Conservation (phyloP, 2,797 vertebrate genomes). For the Microtus agrestis region DNA sequence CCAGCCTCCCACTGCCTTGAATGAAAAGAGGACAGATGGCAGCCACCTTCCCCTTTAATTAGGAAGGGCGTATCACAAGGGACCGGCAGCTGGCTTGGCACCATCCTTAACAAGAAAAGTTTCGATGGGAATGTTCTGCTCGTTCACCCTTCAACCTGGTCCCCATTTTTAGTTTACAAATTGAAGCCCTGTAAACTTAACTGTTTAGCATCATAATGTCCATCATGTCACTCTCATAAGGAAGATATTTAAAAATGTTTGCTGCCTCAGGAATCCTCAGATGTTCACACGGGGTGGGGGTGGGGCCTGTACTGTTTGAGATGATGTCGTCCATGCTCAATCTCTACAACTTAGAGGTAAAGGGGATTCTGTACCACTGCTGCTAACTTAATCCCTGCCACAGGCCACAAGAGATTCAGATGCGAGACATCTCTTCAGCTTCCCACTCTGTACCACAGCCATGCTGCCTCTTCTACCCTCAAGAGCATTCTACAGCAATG, state of each 20-base stretch:
- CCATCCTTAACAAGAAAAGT: constrained; percentile 46
- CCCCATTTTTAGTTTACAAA: constrained; percentile 41
- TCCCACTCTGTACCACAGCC: accelerated
- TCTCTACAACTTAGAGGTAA: not conserved
- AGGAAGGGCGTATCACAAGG: constrained; percentile 69
- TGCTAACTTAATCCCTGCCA: not conserved
- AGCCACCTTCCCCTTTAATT: constrained; percentile 79
- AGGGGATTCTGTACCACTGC: not conserved
- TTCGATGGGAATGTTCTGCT: not conserved
- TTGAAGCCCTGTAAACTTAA: constrained; percentile 37
- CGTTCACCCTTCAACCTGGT: constrained; percentile 25
- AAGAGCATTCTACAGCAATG: not conserved
- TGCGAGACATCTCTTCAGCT: not conserved
- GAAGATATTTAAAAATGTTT: not conserved
- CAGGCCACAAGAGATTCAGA: not conserved
- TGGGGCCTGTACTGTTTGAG: not conserved
- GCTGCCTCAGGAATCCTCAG: not conserved
- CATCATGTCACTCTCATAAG: not conserved
- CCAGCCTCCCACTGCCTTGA: constrained; percentile 65
- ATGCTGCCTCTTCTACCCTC: not conserved
- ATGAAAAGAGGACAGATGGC: constrained; percentile 81
- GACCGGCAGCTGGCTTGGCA: constrained; percentile 67
- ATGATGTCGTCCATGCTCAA: too few relatives aligned
- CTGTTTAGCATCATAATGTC: not conserved
- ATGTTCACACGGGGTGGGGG: not conserved